These are phyloP conservation scores for Austrofundulus limnaeus DNA, from an alignment of 2,113 vertebrate species.

Conservation along the genomic window DNA sequence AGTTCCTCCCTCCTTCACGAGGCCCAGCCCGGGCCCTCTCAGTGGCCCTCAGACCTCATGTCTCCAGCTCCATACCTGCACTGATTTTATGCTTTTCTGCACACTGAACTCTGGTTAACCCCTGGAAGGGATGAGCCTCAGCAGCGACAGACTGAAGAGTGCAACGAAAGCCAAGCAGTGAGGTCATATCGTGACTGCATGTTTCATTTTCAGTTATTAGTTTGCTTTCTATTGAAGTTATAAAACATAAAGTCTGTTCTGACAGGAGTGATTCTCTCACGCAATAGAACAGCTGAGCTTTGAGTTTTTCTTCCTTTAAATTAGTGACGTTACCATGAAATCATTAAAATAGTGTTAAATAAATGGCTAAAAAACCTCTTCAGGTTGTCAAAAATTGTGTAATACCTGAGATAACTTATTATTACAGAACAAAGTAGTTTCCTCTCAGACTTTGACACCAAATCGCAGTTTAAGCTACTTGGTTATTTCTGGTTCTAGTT, in stretches of 20 bases:
- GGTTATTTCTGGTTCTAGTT: no score
- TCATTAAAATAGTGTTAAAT: background rate
- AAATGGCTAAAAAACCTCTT: background rate
- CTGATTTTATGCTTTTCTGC: conserved; percentile 63
- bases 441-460: background rate
- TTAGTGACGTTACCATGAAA: background rate
- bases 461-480: background rate
- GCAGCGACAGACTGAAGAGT: conserved; percentile 34
- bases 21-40: conserved; percentile 36
- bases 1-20: conserved; percentile 39
- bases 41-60: conserved; percentile 51
- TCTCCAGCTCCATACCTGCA: conserved; percentile 55
- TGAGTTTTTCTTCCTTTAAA: conserved; percentile 1
- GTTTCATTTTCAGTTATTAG: background rate
- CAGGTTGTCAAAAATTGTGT: no score
- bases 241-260: no score
- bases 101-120: conserved; percentile 72
- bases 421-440: background rate
- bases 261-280: background rate
- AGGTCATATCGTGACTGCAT: background rate
- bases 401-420: no score
- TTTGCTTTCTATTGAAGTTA: background rate
- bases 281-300: background rate
- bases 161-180: background rate
- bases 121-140: conserved; percentile 49